Percentiles rank a stretch among this genome's conserved stretches.
These are phyloP conservation scores for Myiozetetes cayanensis DNA, from an alignment of 2,113 vertebrate genomes.

Conservation along the genomic window DNA sequence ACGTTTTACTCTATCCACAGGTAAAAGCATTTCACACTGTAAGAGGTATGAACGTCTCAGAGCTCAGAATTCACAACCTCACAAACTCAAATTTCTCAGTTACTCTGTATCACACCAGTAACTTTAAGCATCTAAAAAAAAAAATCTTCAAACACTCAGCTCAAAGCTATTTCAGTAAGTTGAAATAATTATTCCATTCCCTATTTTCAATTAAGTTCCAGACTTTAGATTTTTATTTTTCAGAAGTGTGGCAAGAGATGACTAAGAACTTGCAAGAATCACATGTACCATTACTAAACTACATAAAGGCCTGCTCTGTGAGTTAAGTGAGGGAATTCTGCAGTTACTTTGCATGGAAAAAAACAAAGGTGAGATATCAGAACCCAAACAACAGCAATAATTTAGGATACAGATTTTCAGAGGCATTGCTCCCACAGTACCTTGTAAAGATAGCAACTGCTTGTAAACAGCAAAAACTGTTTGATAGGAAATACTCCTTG, in stretches of 20 bases:
- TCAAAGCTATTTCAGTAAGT: background rate
- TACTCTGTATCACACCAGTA: background rate
- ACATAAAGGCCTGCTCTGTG: background rate
- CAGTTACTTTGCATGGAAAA: background rate
- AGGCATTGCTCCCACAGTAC: background rate
- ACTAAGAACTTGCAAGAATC: slow-evolving; percentile 38
- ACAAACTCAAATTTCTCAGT: background rate
- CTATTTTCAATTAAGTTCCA: background rate
- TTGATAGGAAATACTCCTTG: background rate
- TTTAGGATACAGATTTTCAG: background rate
- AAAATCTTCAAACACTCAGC: background rate
- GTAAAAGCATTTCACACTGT: background rate
- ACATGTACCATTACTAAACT: background rate
- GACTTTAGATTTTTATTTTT: background rate
- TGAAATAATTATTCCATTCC: background rate
- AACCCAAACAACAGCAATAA: background rate
- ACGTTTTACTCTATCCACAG: background rate
- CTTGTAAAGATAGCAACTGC: background rate
- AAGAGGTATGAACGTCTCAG: background rate
- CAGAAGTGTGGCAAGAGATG: background rate
- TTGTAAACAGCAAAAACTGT: background rate
- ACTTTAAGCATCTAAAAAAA: background rate
- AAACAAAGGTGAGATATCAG: background rate
- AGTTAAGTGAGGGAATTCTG: background rate
- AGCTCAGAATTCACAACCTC: background rate